These are phyloP conservation scores for Botrylloides violaceus DNA, from an alignment of 23 tunicate species.

Conservation along the genomic window DNA sequence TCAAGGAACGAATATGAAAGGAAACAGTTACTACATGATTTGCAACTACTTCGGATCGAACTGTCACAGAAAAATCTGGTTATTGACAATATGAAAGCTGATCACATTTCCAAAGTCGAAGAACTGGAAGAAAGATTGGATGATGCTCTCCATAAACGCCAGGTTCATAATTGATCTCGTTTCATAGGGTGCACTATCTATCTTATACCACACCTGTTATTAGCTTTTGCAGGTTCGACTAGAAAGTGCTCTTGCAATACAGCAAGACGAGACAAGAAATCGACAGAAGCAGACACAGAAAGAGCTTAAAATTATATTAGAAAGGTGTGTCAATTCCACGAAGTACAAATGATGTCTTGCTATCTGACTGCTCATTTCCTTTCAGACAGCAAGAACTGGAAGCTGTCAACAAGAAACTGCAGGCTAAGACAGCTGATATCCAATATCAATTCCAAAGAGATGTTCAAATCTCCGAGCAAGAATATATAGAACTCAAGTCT, in stretches of 20 bases:
- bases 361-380: neutral
- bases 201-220: neutral
- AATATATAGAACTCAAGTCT: conserved; percentile 65
- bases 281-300: conserved; percentile 76
- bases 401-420: conserved; percentile 46
- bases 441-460: conserved; percentile 53
- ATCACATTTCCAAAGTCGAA: conserved; percentile 66
- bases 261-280: conserved; percentile 55
- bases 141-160: conserved; percentile 80
- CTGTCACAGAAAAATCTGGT: conserved; percentile 80
- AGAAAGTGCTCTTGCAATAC: conserved; percentile 69
- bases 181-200: neutral
- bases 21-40: conserved; percentile 71
- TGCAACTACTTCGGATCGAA: conserved; percentile 67
- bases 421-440: conserved; percentile 58
- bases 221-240: conserved; percentile 69
- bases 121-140: conserved; percentile 85
- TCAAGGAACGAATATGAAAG: conserved; percentile 48
- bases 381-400: conserved; percentile 81
- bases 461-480: conserved; percentile 47
- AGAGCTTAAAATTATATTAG: conserved; percentile 74
- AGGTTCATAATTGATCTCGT: no score
- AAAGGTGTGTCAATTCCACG: conserved; percentile 35
- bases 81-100: conserved; percentile 81
- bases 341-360: neutral